Evolutionary conservation across 2,888 invertebrate genomes (phyloP).

Genomic region (Alitta virens): DNA sequence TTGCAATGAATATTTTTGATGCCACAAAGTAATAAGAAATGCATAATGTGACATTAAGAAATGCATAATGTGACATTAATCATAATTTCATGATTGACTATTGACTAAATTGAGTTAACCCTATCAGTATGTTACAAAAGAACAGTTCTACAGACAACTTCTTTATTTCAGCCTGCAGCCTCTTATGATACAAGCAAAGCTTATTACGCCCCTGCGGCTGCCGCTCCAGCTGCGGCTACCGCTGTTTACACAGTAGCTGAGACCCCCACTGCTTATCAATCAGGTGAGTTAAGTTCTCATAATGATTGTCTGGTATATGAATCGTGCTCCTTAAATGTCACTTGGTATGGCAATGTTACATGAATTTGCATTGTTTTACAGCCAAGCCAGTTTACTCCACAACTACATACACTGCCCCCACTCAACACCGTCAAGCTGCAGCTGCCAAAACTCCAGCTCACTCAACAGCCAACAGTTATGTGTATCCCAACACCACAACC

Average conservation of each 20-base stretch:
- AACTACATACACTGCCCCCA: slow-evolving; percentile 11
- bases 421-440: slow-evolving; percentile 10
- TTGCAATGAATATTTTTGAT: no score
- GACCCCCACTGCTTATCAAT: slow-evolving; percentile 23
- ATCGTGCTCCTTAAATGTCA: no score
- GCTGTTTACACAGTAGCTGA: slow-evolving; percentile 28
- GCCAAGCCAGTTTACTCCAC: slow-evolving; percentile 18
- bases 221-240: slow-evolving; percentile 21
- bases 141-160: background rate
- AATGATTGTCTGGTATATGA: no score
- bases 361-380: background rate
- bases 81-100: no score
- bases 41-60: no score
- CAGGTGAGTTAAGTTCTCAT: background rate
- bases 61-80: no score
- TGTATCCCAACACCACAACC: slow-evolving; percentile 41
- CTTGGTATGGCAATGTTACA: background rate
- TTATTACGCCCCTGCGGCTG: slow-evolving; percentile 24
- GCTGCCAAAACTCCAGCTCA: slow-evolving; percentile 39
- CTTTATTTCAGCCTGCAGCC: slow-evolving; percentile 16
- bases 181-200: slow-evolving; percentile 26
- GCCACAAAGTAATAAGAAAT: no score
- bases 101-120: no score
- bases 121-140: background rate
- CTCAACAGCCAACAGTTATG: slow-evolving; percentile 43